Conservation (phyloP, 1,140 invertebrate species). For the Heliconius eleuchia region DNA sequence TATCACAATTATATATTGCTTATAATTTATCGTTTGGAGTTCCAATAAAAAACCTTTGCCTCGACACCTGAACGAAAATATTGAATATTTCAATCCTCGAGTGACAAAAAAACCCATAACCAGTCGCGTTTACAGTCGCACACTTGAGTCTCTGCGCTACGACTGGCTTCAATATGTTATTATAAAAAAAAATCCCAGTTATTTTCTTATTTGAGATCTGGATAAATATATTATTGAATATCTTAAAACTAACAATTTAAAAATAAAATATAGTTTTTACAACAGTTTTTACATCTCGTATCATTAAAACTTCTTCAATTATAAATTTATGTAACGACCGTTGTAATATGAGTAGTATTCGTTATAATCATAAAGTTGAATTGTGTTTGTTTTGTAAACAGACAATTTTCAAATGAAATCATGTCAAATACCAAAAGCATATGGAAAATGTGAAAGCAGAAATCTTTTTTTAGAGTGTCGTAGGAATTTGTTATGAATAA, state of each 20-base stretch:
- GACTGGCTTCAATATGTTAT: too few species aligned
- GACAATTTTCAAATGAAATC: not conserved
- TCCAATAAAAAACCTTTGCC: too few species aligned
- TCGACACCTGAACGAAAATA: too few species aligned
- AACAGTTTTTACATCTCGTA: not conserved
- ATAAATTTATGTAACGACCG: not conserved
- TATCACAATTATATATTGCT: too few species aligned
- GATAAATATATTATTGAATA: too few species aligned
- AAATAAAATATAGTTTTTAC: not conserved
- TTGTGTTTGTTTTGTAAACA: not conserved
- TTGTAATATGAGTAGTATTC: not conserved
- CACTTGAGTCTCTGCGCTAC: too few species aligned
- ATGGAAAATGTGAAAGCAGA: not conserved
- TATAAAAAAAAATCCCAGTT: too few species aligned
- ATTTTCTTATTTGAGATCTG: too few species aligned
- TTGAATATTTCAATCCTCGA: too few species aligned
- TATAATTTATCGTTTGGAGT: too few species aligned
- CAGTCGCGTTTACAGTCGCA: too few species aligned
- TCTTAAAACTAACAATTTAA: not conserved
- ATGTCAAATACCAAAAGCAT: not conserved
- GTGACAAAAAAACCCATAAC: too few species aligned
- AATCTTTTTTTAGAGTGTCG: not conserved
- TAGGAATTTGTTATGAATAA: not conserved
- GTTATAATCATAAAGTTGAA: not conserved
- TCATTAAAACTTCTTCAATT: constrained; percentile 4